A percentile compares a stretch with the other conserved stretches of the same genome.
phyloP scores from a whole-genome alignment of 2,113 vertebrate genomes.

The Perccottus glenii region DNA sequence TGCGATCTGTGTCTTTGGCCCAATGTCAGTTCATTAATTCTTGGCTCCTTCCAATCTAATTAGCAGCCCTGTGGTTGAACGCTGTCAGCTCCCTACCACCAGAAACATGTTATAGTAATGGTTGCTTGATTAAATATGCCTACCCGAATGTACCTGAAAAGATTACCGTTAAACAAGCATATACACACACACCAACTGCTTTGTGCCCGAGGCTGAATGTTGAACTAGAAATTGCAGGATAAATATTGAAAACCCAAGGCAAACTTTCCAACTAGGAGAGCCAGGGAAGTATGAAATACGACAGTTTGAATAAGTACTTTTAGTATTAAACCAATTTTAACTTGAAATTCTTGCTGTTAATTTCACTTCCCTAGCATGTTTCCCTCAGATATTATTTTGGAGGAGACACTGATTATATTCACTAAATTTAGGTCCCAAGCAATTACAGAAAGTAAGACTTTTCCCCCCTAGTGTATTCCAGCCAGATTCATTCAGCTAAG shows the following conservation, averaged over 20 bases:
- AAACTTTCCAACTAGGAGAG: neutral
- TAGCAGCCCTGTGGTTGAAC: constrained; percentile 6
- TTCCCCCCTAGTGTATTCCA: constrained; percentile 41
- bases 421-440: constrained; percentile 32
- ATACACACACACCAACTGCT: neutral
- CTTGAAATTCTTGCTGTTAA: neutral
- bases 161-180: neutral
- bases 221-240: neutral
- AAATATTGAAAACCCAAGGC: neutral
- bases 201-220: neutral
- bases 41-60: constrained; percentile 1
- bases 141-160: neutral
- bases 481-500: constrained; percentile 64
- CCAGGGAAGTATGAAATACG: neutral
- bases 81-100: neutral
- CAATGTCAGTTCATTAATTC: constrained; percentile 48
- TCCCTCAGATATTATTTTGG: constrained; percentile 15
- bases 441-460: constrained; percentile 23
- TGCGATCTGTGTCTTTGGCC: constrained; percentile 54
- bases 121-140: neutral
- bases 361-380: neutral
- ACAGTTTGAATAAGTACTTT: neutral
- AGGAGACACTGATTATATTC: constrained; percentile 48
- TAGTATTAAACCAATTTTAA: neutral
- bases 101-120: neutral